Evolutionary conservation across 2,888 invertebrate genomes (phyloP).

Genomic region (Sesia apiformis): DNA sequence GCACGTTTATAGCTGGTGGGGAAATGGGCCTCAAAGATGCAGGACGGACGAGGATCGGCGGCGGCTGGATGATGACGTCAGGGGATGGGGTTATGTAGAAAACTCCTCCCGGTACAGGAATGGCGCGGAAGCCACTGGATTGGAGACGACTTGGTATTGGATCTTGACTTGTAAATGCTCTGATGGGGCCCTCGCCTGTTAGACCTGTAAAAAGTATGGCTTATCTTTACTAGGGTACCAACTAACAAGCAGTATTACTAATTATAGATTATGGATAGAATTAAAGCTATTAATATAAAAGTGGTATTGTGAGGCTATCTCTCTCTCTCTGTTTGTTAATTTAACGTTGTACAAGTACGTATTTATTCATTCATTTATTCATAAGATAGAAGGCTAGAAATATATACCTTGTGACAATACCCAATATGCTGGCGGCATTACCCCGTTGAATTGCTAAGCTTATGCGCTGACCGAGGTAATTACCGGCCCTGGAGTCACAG

Average conservation of each 20-base stretch:
- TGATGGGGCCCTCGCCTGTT: slow-evolving; percentile 37
- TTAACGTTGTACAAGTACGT: too few relatives aligned
- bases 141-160: slow-evolving; percentile 23
- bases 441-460: too few relatives aligned
- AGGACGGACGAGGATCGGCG: slow-evolving; percentile 42
- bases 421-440: too few relatives aligned
- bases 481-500: too few relatives aligned
- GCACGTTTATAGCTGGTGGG: slow-evolving; percentile 30
- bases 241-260: background rate
- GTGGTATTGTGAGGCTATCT: too few relatives aligned
- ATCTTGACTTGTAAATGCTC: slow-evolving; percentile 21
- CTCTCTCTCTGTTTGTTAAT: too few relatives aligned
- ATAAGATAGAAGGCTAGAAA: too few relatives aligned
- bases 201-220: slow-evolving; percentile 25
- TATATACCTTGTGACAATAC: too few relatives aligned
- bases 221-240: background rate
- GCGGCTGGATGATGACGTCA: slow-evolving; percentile 46
- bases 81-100: slow-evolving; percentile 39
- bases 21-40: slow-evolving; percentile 24
- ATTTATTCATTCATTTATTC: too few relatives aligned
- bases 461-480: too few relatives aligned
- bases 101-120: slow-evolving; percentile 42
- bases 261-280: too few relatives aligned
- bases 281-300: too few relatives aligned
- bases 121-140: slow-evolving; percentile 33